Evolutionary conservation across 2,113 vertebrate species (phyloP).

Genomic region (Platycercus adscitus): DNA sequence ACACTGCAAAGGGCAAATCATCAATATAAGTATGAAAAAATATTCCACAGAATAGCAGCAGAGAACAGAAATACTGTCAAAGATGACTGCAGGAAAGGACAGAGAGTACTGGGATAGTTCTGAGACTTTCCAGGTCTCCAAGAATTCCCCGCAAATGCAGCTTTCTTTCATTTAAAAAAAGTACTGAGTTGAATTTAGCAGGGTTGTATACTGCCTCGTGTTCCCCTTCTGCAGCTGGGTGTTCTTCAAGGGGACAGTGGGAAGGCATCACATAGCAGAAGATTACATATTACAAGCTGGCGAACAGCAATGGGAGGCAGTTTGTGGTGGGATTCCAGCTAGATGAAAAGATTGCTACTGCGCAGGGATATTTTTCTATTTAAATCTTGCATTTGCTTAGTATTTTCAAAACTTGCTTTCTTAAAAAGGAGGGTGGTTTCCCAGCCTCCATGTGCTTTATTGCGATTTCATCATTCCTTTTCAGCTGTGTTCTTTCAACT

Average conservation of each 20-base stretch:
- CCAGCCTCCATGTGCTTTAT: rapidly evolving
- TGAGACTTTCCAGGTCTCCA: not conserved
- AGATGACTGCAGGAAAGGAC: not conserved
- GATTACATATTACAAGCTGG: not conserved
- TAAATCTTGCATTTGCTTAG: not conserved
- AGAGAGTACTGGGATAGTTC: not conserved
- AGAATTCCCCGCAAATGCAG: not conserved
- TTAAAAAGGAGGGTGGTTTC: not conserved
- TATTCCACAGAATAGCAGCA: not conserved
- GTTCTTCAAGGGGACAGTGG: not conserved
- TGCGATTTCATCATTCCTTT: not conserved
- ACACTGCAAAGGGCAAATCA: not conserved
- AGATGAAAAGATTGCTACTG: not conserved
- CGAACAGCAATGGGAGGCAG: not conserved
- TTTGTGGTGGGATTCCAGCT: not conserved
- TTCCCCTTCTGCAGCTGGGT: not conserved
- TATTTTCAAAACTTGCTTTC: not conserved
- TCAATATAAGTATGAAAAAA: not conserved
- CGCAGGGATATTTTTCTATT: not conserved
- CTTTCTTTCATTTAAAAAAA: not conserved
- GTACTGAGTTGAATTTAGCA: not conserved
- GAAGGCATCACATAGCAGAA: not conserved
- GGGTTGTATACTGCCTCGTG: not conserved
- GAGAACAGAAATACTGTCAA: not conserved
- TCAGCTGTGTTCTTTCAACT: not conserved